These are phyloP conservation scores for Pan paniscus DNA, from an alignment of 2,113 vertebrate species.

Conservation along the genomic window DNA sequence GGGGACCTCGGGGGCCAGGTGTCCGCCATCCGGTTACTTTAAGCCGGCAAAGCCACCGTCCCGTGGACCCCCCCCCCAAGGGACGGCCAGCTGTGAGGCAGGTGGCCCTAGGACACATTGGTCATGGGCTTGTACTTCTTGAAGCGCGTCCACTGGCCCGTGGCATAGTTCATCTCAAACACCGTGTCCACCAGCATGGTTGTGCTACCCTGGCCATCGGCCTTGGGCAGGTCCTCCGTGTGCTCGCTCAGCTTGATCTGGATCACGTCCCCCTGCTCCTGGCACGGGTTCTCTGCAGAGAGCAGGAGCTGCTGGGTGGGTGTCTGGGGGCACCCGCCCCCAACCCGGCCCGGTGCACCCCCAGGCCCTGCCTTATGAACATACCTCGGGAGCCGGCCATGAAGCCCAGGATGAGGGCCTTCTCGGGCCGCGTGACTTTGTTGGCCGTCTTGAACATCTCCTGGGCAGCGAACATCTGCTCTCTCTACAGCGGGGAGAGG, in stretches of 20 bases:
- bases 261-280: constrained; percentile 98
- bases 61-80: neutral
- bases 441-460: constrained; percentile 99
- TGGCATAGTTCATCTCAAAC: constrained; percentile 99
- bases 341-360: fast-evolving
- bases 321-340: neutral
- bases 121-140: constrained; percentile 99
- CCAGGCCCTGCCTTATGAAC: fast-evolving
- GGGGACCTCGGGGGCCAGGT: neutral
- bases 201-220: constrained; percentile 97
- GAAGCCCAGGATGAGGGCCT: constrained; percentile 98
- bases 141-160: constrained; percentile 98
- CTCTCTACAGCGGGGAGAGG: constrained; percentile 85
- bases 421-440: constrained; percentile 98
- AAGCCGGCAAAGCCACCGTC: neutral
- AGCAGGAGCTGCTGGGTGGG: neutral
- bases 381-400: constrained; percentile 98
- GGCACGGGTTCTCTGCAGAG: constrained; percentile 96
- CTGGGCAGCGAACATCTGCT: constrained; percentile 98
- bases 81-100: constrained; percentile 66
- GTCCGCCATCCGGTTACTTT: neutral
- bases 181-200: constrained; percentile 99
- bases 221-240: constrained; percentile 95
- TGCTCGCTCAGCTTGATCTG: constrained; percentile 99
- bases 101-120: constrained; percentile 90